A percentile compares a stretch with the other conserved stretches of the same genome.
These are phyloP conservation scores for Lasioglossum vierecki DNA, from an alignment of 2,888 invertebrate genomes.

Conservation along the genomic window DNA sequence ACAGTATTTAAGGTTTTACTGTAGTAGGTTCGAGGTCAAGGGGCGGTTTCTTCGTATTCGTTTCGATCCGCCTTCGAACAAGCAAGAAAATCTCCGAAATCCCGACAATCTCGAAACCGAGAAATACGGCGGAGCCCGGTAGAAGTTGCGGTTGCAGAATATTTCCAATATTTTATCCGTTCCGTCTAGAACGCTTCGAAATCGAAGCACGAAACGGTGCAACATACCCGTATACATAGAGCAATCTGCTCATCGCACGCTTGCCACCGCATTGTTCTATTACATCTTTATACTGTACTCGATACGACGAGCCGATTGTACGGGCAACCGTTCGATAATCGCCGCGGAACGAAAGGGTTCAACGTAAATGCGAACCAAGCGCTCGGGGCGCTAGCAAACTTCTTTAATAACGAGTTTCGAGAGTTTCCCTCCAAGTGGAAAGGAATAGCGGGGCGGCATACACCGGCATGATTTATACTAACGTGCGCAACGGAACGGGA, in stretches of 20 bases:
- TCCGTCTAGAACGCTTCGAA: background rate
- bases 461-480: constrained; percentile 14
- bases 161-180: background rate
- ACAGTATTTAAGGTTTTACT: too few relatives aligned
- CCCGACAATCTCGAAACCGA: background rate
- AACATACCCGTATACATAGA: background rate
- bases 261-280: background rate
- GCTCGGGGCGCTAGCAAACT: background rate
- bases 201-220: background rate
- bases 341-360: background rate
- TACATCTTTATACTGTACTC: background rate
- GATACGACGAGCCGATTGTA: background rate
- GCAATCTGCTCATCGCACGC: background rate
- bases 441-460: background rate
- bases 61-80: background rate
- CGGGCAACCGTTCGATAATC: background rate
- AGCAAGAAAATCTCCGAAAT: too few relatives aligned
- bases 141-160: background rate
- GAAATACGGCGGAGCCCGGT: background rate
- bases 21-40: too few relatives aligned
- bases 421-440: constrained; percentile 3
- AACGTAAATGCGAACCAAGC: background rate
- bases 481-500: background rate
- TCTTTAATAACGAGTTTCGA: constrained; percentile 5
- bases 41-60: background rate